These are phyloP conservation scores for Selenia dentaria DNA, from an alignment of 2,888 invertebrate species.

Conservation along the genomic window DNA sequence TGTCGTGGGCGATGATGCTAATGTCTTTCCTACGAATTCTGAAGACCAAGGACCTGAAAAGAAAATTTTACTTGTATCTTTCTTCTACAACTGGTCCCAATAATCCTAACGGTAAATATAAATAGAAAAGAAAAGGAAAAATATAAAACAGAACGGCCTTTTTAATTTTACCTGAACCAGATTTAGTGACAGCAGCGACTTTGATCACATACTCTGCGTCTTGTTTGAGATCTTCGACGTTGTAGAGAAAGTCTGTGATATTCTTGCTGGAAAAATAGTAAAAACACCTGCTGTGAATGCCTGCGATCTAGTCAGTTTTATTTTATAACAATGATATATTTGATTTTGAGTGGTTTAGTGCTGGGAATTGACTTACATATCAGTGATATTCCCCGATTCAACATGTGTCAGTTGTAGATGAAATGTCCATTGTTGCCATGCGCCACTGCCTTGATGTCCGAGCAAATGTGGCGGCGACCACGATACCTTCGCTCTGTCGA, in stretches of 20 bases:
- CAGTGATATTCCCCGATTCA: constrained; percentile 53
- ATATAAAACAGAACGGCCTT: too few species aligned
- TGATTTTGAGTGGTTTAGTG: too few species aligned
- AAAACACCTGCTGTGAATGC: too few species aligned
- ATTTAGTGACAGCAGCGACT: constrained; percentile 90
- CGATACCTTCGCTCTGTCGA: constrained; percentile 89
- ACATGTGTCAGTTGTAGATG: constrained; percentile 88
- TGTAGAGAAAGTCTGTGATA: constrained; percentile 86
- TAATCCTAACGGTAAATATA: too few species aligned
- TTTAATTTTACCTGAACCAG: constrained; percentile 81
- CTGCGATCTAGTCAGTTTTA: too few species aligned
- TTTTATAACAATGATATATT: too few species aligned
- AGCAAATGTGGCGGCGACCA: constrained; percentile 93
- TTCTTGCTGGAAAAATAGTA: constrained; percentile 65
- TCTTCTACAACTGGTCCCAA: too few species aligned
- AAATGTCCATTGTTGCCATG: constrained; percentile 91
- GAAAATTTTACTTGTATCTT: too few species aligned
- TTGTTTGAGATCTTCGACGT: constrained; percentile 88
- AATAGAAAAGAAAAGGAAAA: too few species aligned
- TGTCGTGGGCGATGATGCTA: constrained; percentile 82
- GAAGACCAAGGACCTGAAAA: constrained; percentile 90
- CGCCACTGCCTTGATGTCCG: constrained; percentile 88
- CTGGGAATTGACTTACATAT: constrained; percentile 69
- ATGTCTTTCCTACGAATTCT: constrained; percentile 89
- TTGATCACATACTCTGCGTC: constrained; percentile 91